Percentiles rank a stretch among this genome's conserved stretches.
Conservation (phyloP, 2,797 vertebrate species). For the Hydrocynus forskahlii region DNA sequence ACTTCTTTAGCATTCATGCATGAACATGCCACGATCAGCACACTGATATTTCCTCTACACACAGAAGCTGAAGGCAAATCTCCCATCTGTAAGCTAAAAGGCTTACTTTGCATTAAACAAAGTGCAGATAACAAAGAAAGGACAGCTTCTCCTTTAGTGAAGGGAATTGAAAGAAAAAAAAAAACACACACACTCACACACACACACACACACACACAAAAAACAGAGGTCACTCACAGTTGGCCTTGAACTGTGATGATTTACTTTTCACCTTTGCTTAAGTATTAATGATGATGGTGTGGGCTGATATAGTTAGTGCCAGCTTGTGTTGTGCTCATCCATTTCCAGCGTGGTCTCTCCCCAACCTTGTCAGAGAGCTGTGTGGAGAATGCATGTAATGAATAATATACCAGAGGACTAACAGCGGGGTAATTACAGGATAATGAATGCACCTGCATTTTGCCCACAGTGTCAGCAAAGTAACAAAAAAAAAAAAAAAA, state of each 20-base stretch:
- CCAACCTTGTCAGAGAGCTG: slow-evolving; percentile 72
- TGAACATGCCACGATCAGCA: slow-evolving; percentile 24
- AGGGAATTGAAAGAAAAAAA: slow-evolving; percentile 6
- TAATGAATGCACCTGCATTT: slow-evolving; percentile 83
- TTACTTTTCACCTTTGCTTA: slow-evolving; percentile 61
- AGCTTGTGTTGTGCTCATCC: slow-evolving; percentile 66
- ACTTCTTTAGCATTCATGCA: slow-evolving; percentile 18
- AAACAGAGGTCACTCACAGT: slow-evolving; percentile 62
- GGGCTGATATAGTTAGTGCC: slow-evolving; percentile 62
- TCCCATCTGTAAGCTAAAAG: background rate
- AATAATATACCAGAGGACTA: slow-evolving; percentile 78
- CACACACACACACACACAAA: background rate
- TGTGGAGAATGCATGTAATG: slow-evolving; percentile 71
- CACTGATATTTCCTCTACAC: too few species aligned
- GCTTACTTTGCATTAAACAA: slow-evolving; percentile 9
- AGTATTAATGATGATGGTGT: slow-evolving; percentile 71
- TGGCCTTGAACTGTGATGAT: slow-evolving; percentile 71
- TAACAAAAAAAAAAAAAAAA: slow-evolving; percentile 38
- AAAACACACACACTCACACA: too few species aligned
- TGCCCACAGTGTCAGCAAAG: slow-evolving; percentile 73
- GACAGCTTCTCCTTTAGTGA: slow-evolving; percentile 44
- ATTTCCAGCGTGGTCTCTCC: slow-evolving; percentile 66
- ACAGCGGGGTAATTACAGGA: slow-evolving; percentile 81
- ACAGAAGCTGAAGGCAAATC: background rate
- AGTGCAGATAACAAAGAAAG: slow-evolving; percentile 33